Evolutionary conservation across 1,140 invertebrate species (phyloP).

Genomic region (Drosophila lacteicornis): DNA sequence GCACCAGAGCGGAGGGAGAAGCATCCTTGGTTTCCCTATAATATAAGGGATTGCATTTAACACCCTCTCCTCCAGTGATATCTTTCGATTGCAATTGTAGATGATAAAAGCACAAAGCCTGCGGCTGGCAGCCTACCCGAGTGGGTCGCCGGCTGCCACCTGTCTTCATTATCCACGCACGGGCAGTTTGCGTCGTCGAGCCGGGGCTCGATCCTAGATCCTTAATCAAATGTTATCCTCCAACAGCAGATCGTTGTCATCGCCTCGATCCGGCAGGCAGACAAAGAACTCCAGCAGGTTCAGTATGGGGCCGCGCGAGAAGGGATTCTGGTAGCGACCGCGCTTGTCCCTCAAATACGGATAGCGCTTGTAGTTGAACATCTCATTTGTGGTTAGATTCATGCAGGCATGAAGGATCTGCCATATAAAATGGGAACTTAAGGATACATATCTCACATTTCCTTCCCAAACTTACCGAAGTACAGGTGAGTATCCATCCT

Average conservation of each 20-base stretch:
- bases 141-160: conserved; percentile 43
- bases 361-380: conserved; percentile 96
- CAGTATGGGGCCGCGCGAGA: conserved; percentile 92
- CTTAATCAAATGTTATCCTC: conserved; percentile 88
- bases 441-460: not conserved
- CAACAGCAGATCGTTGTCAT: conserved; percentile 90
- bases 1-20: conserved; percentile 15
- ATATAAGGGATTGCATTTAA: not conserved
- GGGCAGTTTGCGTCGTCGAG: conserved; percentile 73
- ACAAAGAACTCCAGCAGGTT: conserved; percentile 96
- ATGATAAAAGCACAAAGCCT: conserved; percentile 61
- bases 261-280: conserved; percentile 90
- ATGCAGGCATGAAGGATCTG: conserved; percentile 94
- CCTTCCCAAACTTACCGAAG: conserved; percentile 89
- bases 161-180: conserved; percentile 77
- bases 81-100: conserved; percentile 32
- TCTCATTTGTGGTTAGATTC: conserved; percentile 97
- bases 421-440: conserved; percentile 23
- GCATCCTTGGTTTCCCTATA: not conserved
- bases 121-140: conserved; percentile 49
- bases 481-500: conserved; percentile 94
- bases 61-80: conserved; percentile 2
- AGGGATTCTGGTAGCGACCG: conserved; percentile 95
- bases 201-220: conserved; percentile 75
- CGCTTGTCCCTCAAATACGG: conserved; percentile 94